Conservation (phyloP, 2,797 vertebrate genomes). For the Carduelis carduelis region DNA sequence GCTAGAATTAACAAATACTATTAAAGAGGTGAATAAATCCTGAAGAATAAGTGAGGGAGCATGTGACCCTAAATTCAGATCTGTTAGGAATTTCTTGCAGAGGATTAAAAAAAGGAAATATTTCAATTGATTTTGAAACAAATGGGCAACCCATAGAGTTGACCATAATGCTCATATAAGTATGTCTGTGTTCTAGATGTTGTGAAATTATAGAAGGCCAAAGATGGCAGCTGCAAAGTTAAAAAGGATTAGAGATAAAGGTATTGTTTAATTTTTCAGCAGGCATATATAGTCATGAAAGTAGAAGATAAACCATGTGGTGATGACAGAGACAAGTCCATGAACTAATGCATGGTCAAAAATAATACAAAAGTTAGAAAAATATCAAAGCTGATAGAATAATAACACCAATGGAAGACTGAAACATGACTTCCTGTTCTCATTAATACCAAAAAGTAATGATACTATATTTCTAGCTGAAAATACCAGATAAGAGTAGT, state of each 20-base stretch:
- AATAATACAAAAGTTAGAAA: not conserved
- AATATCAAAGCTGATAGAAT: not conserved
- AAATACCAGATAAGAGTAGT: not conserved
- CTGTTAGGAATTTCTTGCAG: not conserved
- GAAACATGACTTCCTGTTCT: not conserved
- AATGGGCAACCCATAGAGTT: not conserved
- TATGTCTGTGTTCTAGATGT: not conserved
- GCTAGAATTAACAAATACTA: not conserved
- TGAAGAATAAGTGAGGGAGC: not conserved
- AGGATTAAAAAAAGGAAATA: not conserved
- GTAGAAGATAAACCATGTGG: not conserved
- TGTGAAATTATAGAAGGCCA: not conserved
- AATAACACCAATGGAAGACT: not conserved
- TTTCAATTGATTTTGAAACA: not conserved
- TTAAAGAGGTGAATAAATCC: not conserved
- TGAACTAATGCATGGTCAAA: not conserved
- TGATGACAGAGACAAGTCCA: not conserved
- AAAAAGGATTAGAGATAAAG: not conserved
- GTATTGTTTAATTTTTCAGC: not conserved
- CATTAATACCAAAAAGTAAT: not conserved
- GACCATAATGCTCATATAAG: not conserved
- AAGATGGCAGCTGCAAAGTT: not conserved
- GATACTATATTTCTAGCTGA: not conserved
- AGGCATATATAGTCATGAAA: not conserved
- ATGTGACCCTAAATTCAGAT: fast-evolving